Evolutionary conservation across 2,888 invertebrate species (phyloP), one percentile per base, ranked within the genome.

Genomic region (Epicampocera succincta): DNA sequence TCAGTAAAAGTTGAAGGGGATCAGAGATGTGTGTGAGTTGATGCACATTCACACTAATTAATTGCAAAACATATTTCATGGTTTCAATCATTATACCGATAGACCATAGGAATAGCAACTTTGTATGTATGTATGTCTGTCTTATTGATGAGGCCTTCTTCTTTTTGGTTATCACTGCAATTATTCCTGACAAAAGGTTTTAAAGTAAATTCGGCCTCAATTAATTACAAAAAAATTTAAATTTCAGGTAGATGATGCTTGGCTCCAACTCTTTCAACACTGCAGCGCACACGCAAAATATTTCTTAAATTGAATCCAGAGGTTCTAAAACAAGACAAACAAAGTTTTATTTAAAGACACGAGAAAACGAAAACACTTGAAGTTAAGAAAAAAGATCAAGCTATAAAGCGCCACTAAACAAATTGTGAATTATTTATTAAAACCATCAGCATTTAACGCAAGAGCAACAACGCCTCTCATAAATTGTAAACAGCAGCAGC

Each of bases 381-480:
- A 71, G 46, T 76, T 66, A 11, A 33, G 33, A 78, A 63, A 63
- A 66, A 72, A 21, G n/a, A n/a, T n/a, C n/a, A n/a, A n/a, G n/a
- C n/a, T n/a, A 65, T 48, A 61, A 76, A 80, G 80, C 81, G 76
- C 81, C 81, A 68, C 66, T 61, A 54, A 52, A 61, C 61, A 54
- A 73, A 25, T 61, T 29, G n/a, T 66, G 73, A 17, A 52, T 56
- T 69, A 63, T 56, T 65, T 68, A 63, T 80, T 80, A 48, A 80
- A 72, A 66, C 72, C 78, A 78, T 52, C 50, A 72, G 65, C 21
- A 60, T 78, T 78, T 72, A 78, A 60, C 65, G 52, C 54, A 60
- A 66, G 38, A 78, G 52, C 61, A 72, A 25, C 33, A 72, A 78
- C 78, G 78, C 78, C 78, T 68, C 52, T 72, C 80, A 61, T 77